Conservation (phyloP, 2,888 invertebrate genomes). For the Gonocerus acuteangulatus region DNA sequence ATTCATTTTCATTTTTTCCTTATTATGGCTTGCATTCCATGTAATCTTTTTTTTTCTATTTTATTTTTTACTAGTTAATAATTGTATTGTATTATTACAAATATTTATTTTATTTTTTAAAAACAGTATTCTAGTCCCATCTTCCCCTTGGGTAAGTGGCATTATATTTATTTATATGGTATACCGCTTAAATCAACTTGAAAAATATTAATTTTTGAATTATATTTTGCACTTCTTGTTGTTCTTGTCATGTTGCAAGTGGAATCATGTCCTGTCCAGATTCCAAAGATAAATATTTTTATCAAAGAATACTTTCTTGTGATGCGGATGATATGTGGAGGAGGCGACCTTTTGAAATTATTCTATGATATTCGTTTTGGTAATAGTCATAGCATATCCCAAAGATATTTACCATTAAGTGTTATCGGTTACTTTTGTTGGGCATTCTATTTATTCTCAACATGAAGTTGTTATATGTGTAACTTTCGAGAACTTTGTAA, state of each 20-base stretch:
- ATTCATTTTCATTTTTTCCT: background rate
- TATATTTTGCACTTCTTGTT: background rate
- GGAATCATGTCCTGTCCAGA: background rate
- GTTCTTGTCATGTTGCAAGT: background rate
- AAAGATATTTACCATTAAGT: slow-evolving; percentile 23
- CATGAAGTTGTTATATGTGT: background rate
- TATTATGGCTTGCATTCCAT: slow-evolving; percentile 5
- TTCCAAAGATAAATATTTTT: slow-evolving; percentile 4
- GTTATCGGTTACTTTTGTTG: slow-evolving; percentile 14
- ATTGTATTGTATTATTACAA: background rate
- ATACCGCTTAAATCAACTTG: background rate
- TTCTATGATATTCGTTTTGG: slow-evolving; percentile 13
- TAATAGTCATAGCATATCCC: slow-evolving; percentile 19
- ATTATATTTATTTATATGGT: slow-evolving; percentile 9
- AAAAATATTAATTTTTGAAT: background rate
- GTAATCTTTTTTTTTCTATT: slow-evolving; percentile 2
- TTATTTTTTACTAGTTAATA: too few species aligned
- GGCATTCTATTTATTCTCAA: background rate
- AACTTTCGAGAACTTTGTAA: too few species aligned
- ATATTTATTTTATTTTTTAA: background rate
- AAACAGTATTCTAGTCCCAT: slow-evolving; percentile 18
- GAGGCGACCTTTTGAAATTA: slow-evolving; percentile 16
- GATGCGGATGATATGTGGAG: background rate
- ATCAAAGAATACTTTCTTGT: background rate
- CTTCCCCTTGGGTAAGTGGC: slow-evolving; percentile 14